Evolutionary conservation across 2,888 invertebrate species (phyloP).

Genomic region (Monoplex corrugatus): DNA sequence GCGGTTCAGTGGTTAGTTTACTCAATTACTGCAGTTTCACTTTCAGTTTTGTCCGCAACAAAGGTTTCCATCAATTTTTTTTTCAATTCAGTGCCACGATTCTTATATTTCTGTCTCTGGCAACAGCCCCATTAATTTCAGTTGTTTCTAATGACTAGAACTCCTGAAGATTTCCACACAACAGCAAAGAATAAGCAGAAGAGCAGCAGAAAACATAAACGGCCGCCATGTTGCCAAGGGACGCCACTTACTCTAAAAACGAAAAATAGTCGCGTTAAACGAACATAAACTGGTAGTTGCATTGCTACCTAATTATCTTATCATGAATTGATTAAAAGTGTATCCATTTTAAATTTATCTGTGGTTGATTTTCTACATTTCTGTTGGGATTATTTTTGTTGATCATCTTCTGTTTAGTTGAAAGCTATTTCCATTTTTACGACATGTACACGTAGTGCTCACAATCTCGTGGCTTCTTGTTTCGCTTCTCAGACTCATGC

Average conservation of each 20-base stretch:
- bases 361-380: too few species aligned
- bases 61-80: too few species aligned
- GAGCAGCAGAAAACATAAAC: background rate
- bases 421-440: constrained; percentile 20
- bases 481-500: background rate
- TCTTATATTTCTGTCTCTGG: too few species aligned
- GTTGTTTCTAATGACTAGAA: too few species aligned
- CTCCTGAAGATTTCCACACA: too few species aligned
- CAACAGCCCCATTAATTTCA: too few species aligned
- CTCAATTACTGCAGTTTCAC: too few species aligned
- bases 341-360: background rate
- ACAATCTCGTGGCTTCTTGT: constrained; percentile 28
- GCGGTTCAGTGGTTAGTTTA: too few species aligned
- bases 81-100: too few species aligned
- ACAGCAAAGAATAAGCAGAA: background rate
- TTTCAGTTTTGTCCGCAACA: too few species aligned
- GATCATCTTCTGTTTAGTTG: background rate
- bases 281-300: constrained; percentile 14
- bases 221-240: constrained; percentile 12
- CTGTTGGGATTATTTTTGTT: background rate
- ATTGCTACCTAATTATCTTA: background rate
- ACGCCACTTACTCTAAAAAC: constrained; percentile 28
- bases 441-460: constrained; percentile 47
- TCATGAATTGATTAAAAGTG: background rate
- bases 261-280: constrained; percentile 43